These are phyloP conservation scores for Salpingus planirostris DNA, from an alignment of 2,888 invertebrate species.

Conservation along the genomic window DNA sequence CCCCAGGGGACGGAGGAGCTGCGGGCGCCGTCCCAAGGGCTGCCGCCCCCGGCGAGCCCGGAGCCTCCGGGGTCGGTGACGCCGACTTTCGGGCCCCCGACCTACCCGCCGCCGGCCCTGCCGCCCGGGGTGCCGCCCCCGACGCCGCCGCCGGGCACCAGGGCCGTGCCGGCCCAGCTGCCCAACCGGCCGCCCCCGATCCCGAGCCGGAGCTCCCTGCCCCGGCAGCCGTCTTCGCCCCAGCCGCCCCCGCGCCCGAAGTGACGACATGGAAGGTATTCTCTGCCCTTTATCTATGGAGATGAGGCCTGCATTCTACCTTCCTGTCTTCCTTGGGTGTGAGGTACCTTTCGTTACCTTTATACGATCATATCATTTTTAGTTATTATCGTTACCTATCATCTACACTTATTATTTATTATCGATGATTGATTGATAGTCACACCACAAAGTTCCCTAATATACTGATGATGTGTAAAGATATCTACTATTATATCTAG, in stretches of 20 bases:
- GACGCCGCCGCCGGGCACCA: conserved; percentile 33
- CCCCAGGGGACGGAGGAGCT: conserved; percentile 4
- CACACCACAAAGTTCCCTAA: too few relatives aligned
- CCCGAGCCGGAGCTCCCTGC: conserved; percentile 46
- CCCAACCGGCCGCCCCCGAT: conserved; percentile 45
- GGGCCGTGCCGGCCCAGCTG: conserved; percentile 31
- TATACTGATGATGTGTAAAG: too few relatives aligned
- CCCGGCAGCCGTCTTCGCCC: conserved; percentile 38
- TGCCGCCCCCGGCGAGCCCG: conserved; percentile 8
- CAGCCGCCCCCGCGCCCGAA: conserved; percentile 41
- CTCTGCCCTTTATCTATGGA: conserved; percentile 36
- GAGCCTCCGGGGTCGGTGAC: conserved; percentile 33
- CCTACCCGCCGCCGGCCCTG: conserved; percentile 38
- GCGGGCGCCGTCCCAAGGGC: not conserved
- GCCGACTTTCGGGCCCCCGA: conserved; percentile 36
- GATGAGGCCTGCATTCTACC: conserved; percentile 32
- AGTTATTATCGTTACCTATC: too few relatives aligned
- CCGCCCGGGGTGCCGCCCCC: conserved; percentile 38
- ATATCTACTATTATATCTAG: too few relatives aligned
- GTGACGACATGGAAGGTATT: conserved; percentile 38
- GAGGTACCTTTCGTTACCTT: conserved; percentile 7
- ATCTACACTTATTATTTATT: too few relatives aligned
- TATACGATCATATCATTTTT: too few relatives aligned
- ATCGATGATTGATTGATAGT: too few relatives aligned
- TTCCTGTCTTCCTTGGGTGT: conserved; percentile 39